These are phyloP conservation scores for Plemyria rubiginata DNA, from an alignment of 2,888 invertebrate species.

Conservation along the genomic window DNA sequence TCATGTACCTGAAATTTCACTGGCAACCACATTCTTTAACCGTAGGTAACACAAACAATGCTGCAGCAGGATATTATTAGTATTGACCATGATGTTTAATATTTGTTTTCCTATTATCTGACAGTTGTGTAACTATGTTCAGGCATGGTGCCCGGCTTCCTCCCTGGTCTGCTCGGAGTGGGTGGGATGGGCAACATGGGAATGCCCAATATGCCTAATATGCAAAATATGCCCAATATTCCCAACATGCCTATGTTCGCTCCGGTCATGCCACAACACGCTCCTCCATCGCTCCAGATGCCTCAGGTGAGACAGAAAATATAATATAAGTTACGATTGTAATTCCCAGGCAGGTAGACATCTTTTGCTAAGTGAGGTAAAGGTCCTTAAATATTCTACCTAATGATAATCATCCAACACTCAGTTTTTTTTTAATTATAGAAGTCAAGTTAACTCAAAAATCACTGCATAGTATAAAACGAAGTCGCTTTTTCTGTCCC, in stretches of 20 bases:
- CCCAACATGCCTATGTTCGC: slow-evolving; percentile 49
- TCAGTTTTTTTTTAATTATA: too few species aligned
- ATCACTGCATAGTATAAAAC: too few species aligned
- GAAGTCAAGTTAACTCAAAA: too few species aligned
- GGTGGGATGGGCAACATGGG: slow-evolving; percentile 46
- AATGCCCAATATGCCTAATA: slow-evolving; percentile 51
- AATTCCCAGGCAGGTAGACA: not conserved
- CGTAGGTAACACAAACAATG: too few species aligned
- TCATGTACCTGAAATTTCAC: too few species aligned
- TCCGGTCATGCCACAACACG: slow-evolving; percentile 24
- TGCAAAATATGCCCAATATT: slow-evolving; percentile 61
- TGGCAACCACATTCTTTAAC: too few species aligned
- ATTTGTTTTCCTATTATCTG: too few species aligned
- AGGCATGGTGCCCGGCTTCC: slow-evolving; percentile 76
- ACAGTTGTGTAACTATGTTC: slow-evolving; percentile 10
- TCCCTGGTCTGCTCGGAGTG: slow-evolving; percentile 53
- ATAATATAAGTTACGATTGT: not conserved
- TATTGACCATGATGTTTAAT: too few species aligned
- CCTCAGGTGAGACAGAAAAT: slow-evolving; percentile 36
- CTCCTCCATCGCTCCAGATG: slow-evolving; percentile 51
- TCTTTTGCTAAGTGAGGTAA: not conserved
- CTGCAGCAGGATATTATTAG: too few species aligned
- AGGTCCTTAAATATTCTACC: too few species aligned
- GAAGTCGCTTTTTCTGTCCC: too few species aligned
- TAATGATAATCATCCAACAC: too few species aligned